Evolutionary conservation across 2,888 invertebrate genomes (phyloP).

Genomic region (Thymelicus acteon): DNA sequence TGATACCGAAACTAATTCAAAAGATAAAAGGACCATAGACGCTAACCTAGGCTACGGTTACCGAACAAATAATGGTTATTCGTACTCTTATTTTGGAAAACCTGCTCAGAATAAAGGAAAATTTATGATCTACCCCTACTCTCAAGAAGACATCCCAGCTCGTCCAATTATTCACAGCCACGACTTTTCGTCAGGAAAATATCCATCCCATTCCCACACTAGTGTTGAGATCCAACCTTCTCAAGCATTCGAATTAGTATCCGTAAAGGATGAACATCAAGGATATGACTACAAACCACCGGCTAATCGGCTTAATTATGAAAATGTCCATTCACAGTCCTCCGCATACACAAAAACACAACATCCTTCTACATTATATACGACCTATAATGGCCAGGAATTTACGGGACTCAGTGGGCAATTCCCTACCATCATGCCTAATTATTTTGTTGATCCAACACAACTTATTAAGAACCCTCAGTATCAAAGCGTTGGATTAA

Average conservation of each 20-base stretch:
- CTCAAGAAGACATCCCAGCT: constrained; percentile 86
- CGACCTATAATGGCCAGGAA: constrained; percentile 77
- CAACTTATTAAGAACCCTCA: constrained; percentile 75
- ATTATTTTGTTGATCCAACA: constrained; percentile 75
- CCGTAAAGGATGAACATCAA: constrained; percentile 64
- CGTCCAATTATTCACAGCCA: constrained; percentile 45
- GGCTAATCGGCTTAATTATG: constrained; percentile 53
- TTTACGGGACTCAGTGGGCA: constrained; percentile 74
- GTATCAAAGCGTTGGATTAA: constrained; percentile 79
- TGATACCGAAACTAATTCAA: constrained; percentile 78
- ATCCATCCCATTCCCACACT: constrained; percentile 50
- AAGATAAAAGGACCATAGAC: constrained; percentile 89
- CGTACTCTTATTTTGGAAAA: constrained; percentile 80
- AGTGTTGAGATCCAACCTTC: constrained; percentile 85
- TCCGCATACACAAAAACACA: constrained; percentile 39
- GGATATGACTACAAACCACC: constrained; percentile 68
- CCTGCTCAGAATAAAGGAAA: constrained; percentile 76
- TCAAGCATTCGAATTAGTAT: constrained; percentile 80
- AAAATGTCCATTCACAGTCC: constrained; percentile 36
- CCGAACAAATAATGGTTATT: constrained; percentile 79
- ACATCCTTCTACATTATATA: constrained; percentile 69
- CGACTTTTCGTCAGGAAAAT: constrained; percentile 50
- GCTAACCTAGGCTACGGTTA: constrained; percentile 89
- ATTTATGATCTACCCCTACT: constrained; percentile 89
- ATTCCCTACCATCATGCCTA: constrained; percentile 77